Evolutionary conservation across 2,888 invertebrate genomes (phyloP).

Genomic region (Torymus texanus): DNA sequence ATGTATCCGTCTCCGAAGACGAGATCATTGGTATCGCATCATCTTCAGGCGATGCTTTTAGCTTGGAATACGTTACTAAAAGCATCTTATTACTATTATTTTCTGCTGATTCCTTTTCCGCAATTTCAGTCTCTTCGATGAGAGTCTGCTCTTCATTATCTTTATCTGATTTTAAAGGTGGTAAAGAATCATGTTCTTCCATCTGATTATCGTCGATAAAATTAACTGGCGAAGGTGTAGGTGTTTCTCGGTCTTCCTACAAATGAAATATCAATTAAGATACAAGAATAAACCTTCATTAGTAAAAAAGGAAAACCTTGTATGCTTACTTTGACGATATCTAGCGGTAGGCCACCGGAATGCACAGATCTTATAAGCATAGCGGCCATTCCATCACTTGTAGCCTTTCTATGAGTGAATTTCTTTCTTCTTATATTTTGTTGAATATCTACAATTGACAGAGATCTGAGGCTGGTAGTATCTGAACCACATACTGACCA

Average conservation of each 20-base stretch:
- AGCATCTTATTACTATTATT: constrained; percentile 21
- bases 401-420: constrained; percentile 70
- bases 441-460: constrained; percentile 60
- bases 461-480: constrained; percentile 60
- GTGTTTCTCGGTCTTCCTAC: constrained; percentile 68
- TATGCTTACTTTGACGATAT: constrained; percentile 62
- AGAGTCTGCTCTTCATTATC: constrained; percentile 3
- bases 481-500: constrained; percentile 64
- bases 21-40: constrained; percentile 68
- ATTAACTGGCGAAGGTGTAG: constrained; percentile 65
- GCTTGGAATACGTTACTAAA: constrained; percentile 36
- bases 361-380: constrained; percentile 81
- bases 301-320: no score
- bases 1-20: constrained; percentile 70
- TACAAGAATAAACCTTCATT: no score
- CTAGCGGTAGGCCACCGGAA: constrained; percentile 65
- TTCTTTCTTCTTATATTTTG: constrained; percentile 62
- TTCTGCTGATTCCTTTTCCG: background rate
- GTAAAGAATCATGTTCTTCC: background rate
- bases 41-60: constrained; percentile 39
- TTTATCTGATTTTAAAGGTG: background rate
- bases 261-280: constrained; percentile 1
- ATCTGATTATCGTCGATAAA: constrained; percentile 58
- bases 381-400: constrained; percentile 81
- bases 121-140: background rate